Conservation (phyloP, 1,140 invertebrate genomes). For the Pygmarrhopalites habei region DNA sequence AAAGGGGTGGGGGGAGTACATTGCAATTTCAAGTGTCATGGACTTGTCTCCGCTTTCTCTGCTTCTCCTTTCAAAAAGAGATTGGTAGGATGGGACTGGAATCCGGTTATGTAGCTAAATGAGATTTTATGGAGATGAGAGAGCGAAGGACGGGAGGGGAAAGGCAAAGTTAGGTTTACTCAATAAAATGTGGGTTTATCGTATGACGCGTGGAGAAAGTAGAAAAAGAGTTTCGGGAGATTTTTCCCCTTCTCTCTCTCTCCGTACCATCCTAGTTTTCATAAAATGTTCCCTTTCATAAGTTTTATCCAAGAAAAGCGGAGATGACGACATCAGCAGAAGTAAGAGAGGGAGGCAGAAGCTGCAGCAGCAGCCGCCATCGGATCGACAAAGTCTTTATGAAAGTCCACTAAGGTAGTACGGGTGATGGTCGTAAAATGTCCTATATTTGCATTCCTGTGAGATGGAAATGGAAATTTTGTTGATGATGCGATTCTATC, state of each 20-base stretch:
- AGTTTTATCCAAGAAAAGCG: neutral
- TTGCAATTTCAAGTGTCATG: neutral
- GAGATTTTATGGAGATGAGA: too few species aligned
- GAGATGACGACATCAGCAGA: neutral
- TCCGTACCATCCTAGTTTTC: too few species aligned
- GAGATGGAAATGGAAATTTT: constrained; percentile 30
- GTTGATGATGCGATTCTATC: constrained; percentile 15
- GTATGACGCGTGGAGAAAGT: too few species aligned
- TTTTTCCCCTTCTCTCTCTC: too few species aligned
- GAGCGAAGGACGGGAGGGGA: too few species aligned
- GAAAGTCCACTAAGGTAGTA: constrained; percentile 12
- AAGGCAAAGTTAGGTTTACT: too few species aligned
- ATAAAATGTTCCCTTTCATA: too few species aligned
- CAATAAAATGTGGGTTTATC: too few species aligned
- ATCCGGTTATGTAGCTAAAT: too few species aligned
- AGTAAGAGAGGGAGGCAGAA: neutral
- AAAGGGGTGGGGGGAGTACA: neutral
- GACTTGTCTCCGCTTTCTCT: neutral
- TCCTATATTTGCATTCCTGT: constrained; percentile 30
- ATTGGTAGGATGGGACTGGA: too few species aligned
- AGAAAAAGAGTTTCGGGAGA: too few species aligned
- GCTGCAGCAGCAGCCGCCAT: neutral
- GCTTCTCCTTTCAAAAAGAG: too few species aligned
- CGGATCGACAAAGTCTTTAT: constrained; percentile 5
- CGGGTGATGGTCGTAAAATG: constrained; percentile 21